Evolutionary conservation across 1,140 invertebrate species (phyloP), one percentile per base, ranked within the genome.

Genomic region (Apocrypta bakeri): DNA sequence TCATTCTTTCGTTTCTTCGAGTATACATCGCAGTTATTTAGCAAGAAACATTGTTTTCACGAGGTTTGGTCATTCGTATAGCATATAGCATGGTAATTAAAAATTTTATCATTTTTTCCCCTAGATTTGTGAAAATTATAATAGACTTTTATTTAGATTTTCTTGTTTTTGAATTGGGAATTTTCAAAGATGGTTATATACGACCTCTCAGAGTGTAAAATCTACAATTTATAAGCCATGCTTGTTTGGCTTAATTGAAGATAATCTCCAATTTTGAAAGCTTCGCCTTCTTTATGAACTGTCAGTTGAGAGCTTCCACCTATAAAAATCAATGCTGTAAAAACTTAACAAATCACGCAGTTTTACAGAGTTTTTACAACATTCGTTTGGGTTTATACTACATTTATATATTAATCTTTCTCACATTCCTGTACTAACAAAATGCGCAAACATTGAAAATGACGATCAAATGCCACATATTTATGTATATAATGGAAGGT

Each of bases 91-190:
- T 80, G 69, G 25, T 80, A 61, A 6, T 71, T 56, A 9, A 29
- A n/a, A n/a, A n/a, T n/a, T n/a, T n/a, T n/a, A n/a, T n/a, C n/a
- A n/a, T n/a, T n/a, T n/a, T n/a, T n/a, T n/a, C n/a, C n/a, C n/a
- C n/a, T n/a, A n/a, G n/a, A n/a, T n/a, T n/a, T n/a, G 25, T 2
- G 3, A 1, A n/a, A 63, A 3, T 40, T 64, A 27, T 56, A 0
- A 25, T 77, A 37, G 7, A 37, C 11, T 73, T 2, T 2, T 14
- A 33, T 1, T 66, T 27, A 9, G 9, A 37, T 9, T 7, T 80
- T 14, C n/a, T 56, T 56, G 48, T 56, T 56, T 73, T 80, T 42
- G 56, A 80, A 80, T 80, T 64, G 56, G 69, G 56, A 73, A 80
- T 80, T 80, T 80, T 73, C 42, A 33, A 12, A 31, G 17, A 79